These are phyloP conservation scores for Napeogenes sylphis DNA, from an alignment of 2,888 invertebrate species.

Conservation along the genomic window DNA sequence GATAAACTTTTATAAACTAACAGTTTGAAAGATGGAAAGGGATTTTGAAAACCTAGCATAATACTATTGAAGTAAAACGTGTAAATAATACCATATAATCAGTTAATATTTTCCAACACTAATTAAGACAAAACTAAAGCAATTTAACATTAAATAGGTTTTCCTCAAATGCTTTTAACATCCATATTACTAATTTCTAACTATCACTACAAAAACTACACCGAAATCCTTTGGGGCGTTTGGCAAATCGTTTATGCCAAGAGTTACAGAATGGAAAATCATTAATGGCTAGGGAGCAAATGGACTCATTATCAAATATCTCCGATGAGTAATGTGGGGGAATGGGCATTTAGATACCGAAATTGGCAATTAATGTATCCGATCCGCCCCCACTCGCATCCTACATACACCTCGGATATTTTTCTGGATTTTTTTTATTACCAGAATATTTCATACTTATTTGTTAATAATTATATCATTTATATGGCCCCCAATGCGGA, in stretches of 20 bases:
- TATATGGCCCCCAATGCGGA: conserved; percentile 27
- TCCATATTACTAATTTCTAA: not conserved
- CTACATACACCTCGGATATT: conserved; percentile 40
- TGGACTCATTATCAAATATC: conserved; percentile 55
- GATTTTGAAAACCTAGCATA: too few species aligned
- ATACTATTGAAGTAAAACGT: too few species aligned
- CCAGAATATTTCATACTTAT: conserved; percentile 58
- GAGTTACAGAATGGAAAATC: conserved; percentile 9
- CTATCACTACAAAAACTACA: conserved; percentile 1
- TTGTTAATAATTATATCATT: conserved; percentile 55
- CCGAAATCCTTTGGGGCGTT: not conserved
- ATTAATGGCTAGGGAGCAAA: conserved; percentile 35
- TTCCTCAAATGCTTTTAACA: not conserved
- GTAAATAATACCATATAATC: not conserved
- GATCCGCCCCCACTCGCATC: conserved; percentile 40
- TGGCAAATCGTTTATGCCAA: conserved; percentile 3
- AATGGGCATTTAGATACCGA: conserved; percentile 45
- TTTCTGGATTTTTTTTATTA: conserved; percentile 49
- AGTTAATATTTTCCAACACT: not conserved
- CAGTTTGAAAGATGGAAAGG: too few species aligned
- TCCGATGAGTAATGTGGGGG: conserved; percentile 51
- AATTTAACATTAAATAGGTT: not conserved
- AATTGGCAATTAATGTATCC: conserved; percentile 67
- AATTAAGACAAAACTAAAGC: not conserved
- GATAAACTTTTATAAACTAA: too few species aligned